A percentile compares a stretch with the other conserved stretches of the same genome.
Evolutionary conservation across 2,113 vertebrate species (phyloP).

Genomic region (Ellobius talpinus): DNA sequence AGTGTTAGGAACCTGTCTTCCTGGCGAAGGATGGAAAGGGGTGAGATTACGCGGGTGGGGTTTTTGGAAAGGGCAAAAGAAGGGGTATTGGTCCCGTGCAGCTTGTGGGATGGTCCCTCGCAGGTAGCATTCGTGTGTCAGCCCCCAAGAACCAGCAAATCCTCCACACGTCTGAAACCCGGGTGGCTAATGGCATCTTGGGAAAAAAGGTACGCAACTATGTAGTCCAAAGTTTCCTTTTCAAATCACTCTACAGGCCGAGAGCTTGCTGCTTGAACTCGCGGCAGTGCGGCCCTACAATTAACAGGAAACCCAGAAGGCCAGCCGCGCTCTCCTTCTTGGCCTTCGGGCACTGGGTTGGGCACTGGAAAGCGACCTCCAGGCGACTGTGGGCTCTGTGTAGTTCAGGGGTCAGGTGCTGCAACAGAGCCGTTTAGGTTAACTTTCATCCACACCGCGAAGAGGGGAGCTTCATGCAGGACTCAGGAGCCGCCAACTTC

Average conservation of each 20-base stretch:
- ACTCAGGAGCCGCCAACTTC: not conserved
- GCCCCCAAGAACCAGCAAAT: not conserved
- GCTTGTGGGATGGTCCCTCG: not conserved
- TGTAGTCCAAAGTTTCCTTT: not conserved
- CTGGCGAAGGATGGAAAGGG: not conserved
- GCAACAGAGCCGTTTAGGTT: accelerated
- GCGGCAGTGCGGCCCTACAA: not conserved
- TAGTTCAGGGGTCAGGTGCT: no score
- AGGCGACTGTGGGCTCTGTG: not conserved
- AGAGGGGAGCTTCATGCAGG: not conserved
- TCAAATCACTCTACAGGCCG: not conserved
- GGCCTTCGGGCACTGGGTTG: not conserved
- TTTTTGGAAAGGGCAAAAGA: not conserved
- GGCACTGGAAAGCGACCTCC: not conserved
- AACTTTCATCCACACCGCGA: not conserved
- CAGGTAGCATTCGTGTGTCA: no score
- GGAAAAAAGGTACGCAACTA: not conserved
- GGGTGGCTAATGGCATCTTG: not conserved
- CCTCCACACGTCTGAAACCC: not conserved
- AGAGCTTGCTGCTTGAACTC: not conserved
- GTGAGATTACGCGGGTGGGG: not conserved
- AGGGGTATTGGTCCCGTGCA: accelerated
- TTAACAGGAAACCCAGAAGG: not conserved
- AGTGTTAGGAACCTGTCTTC: slow-evolving; percentile 32
- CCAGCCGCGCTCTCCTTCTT: not conserved